Percentiles rank a stretch among this genome's conserved stretches.
These are phyloP conservation scores for Gobio gobio DNA, from an alignment of 2,113 vertebrate species.

Conservation along the genomic window DNA sequence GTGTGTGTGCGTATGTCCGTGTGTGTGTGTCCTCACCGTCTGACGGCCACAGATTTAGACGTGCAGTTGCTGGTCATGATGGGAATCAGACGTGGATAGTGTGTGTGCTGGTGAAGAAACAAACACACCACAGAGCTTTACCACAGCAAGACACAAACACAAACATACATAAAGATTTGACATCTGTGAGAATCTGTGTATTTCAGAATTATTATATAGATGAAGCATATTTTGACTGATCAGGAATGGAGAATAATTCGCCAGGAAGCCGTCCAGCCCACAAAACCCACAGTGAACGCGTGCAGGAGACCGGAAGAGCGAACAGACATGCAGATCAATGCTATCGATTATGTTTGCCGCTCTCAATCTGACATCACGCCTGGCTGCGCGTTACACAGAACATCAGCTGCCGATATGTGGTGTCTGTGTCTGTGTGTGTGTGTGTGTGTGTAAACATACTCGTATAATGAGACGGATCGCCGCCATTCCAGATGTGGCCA, in stretches of 20 bases:
- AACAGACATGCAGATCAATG: constrained; percentile 33
- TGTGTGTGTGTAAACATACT: constrained; percentile 72
- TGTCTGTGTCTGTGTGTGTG: neutral
- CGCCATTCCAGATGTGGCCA: constrained; percentile 91
- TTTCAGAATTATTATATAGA: neutral
- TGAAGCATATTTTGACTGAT: too few species aligned
- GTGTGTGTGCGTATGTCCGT: neutral
- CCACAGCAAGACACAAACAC: neutral
- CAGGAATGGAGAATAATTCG: neutral
- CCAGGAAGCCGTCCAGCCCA: neutral
- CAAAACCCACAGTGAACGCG: neutral
- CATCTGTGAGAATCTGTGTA: neutral
- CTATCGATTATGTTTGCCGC: constrained; percentile 27
- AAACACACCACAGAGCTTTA: neutral
- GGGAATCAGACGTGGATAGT: constrained; percentile 93
- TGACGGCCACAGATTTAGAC: constrained; percentile 92
- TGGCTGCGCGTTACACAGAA: constrained; percentile 2
- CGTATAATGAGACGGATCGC: constrained; percentile 90
- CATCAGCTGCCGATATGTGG: neutral
- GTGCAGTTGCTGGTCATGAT: constrained; percentile 94
- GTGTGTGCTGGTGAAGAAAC: constrained; percentile 84
- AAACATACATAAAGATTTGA: neutral
- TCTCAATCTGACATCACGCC: constrained; percentile 21
- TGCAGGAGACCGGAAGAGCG: neutral
- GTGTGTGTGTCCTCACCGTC: constrained; percentile 78